Conservation (phyloP, 2,113 vertebrate genomes). For the Odontesthes bonariensis region DNA sequence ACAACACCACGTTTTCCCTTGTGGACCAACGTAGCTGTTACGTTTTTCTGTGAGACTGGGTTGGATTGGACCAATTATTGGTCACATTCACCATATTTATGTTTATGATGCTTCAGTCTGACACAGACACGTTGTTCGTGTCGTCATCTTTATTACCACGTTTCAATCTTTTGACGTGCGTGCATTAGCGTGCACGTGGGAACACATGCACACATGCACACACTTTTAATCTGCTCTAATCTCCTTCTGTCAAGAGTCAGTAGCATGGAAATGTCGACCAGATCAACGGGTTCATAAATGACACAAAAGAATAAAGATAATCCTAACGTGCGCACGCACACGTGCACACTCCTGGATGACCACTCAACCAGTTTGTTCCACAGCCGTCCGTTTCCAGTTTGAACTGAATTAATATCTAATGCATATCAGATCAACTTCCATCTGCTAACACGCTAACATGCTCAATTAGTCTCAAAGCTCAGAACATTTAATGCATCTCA, state of each 20-base stretch:
- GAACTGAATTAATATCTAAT: constrained; percentile 67
- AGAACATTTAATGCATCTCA: constrained; percentile 60
- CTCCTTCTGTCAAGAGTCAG: constrained; percentile 9
- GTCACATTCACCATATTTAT: no score
- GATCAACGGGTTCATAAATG: constrained; percentile 12
- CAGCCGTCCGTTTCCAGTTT: constrained; percentile 39
- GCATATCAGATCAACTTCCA: constrained; percentile 66
- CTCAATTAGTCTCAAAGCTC: constrained; percentile 38
- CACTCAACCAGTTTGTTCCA: constrained; percentile 10
- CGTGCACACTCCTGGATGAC: constrained; percentile 5
- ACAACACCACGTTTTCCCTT: no score
- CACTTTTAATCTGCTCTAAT: constrained; percentile 22
- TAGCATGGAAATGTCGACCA: constrained; percentile 14
- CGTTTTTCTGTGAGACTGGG: no score
- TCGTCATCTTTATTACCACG: no score
- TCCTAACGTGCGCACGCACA: neutral
- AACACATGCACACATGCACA: no score
- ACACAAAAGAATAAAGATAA: constrained; percentile 24
- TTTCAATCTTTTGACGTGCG: no score
- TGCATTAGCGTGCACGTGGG: no score
- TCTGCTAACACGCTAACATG: constrained; percentile 48
- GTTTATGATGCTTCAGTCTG: no score
- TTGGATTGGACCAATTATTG: no score
- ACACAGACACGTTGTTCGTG: no score
- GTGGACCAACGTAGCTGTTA: no score